Base-by-base conservation (phyloP, 2,113 vertebrate species). In the Emydocephalus ijimae region DNA sequence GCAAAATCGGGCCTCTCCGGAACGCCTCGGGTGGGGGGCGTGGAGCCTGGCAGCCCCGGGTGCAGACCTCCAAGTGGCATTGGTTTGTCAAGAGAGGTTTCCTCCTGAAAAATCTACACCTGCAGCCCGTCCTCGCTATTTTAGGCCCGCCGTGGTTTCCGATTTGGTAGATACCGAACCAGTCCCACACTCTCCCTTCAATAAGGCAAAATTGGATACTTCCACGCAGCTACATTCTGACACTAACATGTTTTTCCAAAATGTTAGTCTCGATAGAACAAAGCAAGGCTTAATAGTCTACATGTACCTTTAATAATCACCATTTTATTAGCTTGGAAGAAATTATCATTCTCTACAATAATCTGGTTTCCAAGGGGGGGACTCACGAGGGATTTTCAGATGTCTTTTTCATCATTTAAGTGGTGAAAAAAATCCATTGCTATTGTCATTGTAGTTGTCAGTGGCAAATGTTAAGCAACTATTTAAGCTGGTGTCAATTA, bases 21-120 rank as follows among this genome's bases (percentile, higher is more conserved):
- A 97, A 94, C 97, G 93, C 96, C 96, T 97, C 97, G 96, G 97
- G 98, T 94, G 97, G 4, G 97, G 4, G 98, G 98, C 96, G 98
- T 98, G 97, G 97, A 89, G 95, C 95, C 96, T 2, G 90, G 91
- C 45, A 90, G 88, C 89, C 29, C 15, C 23, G 89, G 18, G 34
- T 9, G n/a, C 1, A n/a, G 2, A 3, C 4, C 39, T 1, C 1
- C 74, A 93, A 34, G 45, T 39, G 52, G 52, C 90, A 54, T 54
- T 85, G 54, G 26, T 45, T 55, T 34, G 45, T 90, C 39, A 29
- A 48, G 61, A 48, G 61, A 23, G 23, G 81, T 4, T 15, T 14
- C 34, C 81, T 29, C 48, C 0, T 9, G 64, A 11, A 21, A 55
- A 69, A 20, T 24, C 0, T 4, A n/a, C 9, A 21, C 87, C 69